Percentiles rank a stretch among this genome's conserved stretches.
Evolutionary conservation across 2,113 vertebrate genomes (phyloP).

Genomic region (Riparia riparia): DNA sequence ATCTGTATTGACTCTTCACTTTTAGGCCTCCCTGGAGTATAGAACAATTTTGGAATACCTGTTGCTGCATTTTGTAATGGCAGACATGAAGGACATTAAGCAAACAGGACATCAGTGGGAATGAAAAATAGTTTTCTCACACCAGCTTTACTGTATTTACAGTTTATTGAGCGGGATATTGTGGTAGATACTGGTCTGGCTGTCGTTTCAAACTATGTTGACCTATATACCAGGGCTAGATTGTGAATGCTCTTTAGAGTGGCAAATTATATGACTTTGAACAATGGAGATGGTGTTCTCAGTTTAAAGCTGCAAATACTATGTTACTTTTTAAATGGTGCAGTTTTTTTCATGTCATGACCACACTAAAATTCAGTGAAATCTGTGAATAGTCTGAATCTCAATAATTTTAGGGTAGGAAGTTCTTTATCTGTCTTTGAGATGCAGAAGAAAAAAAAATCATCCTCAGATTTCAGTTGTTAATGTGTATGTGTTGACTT

Average conservation of each 20-base stretch:
- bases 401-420: not conserved
- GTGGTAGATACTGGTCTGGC: not conserved
- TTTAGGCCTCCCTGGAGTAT: not conserved
- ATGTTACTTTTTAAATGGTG: not conserved
- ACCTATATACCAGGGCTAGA: not conserved
- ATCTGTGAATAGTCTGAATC: not conserved
- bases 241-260: not conserved
- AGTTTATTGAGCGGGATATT: not conserved
- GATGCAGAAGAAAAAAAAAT: not conserved
- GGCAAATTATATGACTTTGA: not conserved
- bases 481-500: not conserved
- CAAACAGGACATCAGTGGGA: not conserved
- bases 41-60: not conserved
- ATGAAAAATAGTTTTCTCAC: not conserved
- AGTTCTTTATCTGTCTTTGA: not conserved
- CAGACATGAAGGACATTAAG: not conserved
- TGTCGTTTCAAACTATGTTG: not conserved
- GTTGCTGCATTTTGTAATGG: not conserved
- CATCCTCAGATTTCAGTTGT: not conserved
- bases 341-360: not conserved
- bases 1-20: not conserved
- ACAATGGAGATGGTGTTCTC: not conserved
- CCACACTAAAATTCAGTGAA: not conserved
- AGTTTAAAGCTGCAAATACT: not conserved
- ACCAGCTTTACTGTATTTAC: not conserved